A percentile compares a stretch with the other conserved stretches of the same genome.
Evolutionary conservation across 2,888 invertebrate species (phyloP).

Genomic region (Perithous albicinctus): DNA sequence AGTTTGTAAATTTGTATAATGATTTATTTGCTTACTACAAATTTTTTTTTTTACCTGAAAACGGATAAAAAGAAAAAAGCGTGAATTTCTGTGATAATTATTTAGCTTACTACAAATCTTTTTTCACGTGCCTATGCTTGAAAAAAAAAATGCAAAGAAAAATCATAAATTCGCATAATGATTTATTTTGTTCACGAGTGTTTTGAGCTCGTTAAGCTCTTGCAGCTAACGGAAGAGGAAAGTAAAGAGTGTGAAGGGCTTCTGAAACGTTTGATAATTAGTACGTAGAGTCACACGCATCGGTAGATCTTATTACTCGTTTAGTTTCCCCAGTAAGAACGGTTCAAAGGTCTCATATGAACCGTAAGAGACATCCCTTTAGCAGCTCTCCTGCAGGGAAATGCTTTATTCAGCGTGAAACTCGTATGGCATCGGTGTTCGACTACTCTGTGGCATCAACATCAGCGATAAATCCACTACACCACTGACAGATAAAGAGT

Average conservation of each 20-base stretch:
- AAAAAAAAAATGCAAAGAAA: no score
- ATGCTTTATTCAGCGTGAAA: neutral
- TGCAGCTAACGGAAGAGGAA: neutral
- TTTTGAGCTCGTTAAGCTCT: neutral
- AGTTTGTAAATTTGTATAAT: neutral
- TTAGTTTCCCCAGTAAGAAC: neutral
- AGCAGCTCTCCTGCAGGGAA: neutral
- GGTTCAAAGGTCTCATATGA: neutral
- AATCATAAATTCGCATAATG: no score
- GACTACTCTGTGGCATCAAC: neutral
- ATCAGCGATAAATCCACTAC: neutral
- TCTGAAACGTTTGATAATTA: neutral
- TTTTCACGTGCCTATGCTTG: no score
- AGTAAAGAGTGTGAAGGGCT: neutral
- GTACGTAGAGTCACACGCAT: neutral
- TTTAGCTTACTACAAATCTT: no score
- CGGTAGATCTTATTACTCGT: neutral
- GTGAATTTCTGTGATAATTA: no score
- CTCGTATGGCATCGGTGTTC: neutral
- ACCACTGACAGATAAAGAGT: neutral
- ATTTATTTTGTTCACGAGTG: neutral
- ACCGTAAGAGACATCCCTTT: neutral
- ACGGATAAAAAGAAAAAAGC: neutral
- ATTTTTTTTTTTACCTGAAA: no score
- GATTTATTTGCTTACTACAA: neutral